Percentiles rank a stretch among this genome's conserved stretches.
Evolutionary conservation across 2,888 invertebrate genomes (phyloP).

Genomic region (Oscheius sp.): DNA sequence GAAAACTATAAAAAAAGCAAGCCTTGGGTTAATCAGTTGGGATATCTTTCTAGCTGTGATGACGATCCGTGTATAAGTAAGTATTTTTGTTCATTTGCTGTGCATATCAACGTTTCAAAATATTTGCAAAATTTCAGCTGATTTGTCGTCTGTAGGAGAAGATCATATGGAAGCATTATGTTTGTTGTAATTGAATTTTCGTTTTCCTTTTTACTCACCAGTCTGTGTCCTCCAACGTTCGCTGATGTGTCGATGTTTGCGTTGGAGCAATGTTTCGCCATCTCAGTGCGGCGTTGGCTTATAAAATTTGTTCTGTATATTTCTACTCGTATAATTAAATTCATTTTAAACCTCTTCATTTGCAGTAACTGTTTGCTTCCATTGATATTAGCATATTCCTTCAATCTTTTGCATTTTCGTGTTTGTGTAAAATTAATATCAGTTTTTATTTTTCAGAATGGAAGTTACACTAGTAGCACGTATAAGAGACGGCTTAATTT

Average conservation of each 20-base stretch:
- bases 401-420: neutral
- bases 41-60: too few relatives aligned
- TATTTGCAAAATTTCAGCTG: too few relatives aligned
- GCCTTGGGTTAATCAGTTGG: too few relatives aligned
- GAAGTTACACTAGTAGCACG: conserved; percentile 97
- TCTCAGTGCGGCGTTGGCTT: neutral
- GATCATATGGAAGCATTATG: too few relatives aligned
- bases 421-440: neutral
- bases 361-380: neutral
- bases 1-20: too few relatives aligned
- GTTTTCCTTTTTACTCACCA: too few relatives aligned
- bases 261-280: conserved; percentile 26
- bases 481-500: conserved; percentile 90
- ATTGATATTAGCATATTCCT: neutral
- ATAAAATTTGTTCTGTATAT: neutral
- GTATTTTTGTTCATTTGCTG: too few relatives aligned
- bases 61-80: too few relatives aligned
- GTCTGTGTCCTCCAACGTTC: neutral
- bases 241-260: conserved; percentile 30
- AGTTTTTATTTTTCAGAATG: conserved; percentile 76
- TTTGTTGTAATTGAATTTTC: too few relatives aligned
- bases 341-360: neutral
- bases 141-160: too few relatives aligned
- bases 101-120: too few relatives aligned
- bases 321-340: conserved; percentile 7